phyloP scores from a whole-genome alignment of 2,797 vertebrate species.

The Hypotaenidia philippensis region DNA sequence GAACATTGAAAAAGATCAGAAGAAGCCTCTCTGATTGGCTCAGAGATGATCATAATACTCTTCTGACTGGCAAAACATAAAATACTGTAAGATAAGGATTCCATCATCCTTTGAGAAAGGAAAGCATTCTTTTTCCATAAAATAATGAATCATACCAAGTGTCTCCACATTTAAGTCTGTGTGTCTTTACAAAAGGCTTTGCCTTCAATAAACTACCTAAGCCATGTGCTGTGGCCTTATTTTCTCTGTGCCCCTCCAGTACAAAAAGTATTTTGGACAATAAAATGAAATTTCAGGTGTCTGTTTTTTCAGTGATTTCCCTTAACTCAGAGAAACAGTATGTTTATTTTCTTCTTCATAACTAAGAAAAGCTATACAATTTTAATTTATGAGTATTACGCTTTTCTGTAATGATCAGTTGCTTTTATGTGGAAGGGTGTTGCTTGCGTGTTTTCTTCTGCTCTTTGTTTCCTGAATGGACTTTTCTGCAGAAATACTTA shows the following conservation, averaged over 20 bases:
- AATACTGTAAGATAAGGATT: not conserved
- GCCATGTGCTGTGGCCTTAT: not conserved
- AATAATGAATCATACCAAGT: not conserved
- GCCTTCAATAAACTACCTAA: not conserved
- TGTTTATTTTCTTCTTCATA: not conserved
- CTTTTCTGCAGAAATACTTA: conserved; percentile 12
- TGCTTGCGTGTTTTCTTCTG: not conserved
- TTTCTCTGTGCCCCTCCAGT: not conserved
- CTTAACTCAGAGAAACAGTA: not conserved
- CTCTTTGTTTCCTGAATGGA: not conserved
- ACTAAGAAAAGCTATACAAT: not conserved
- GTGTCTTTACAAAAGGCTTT: not conserved
- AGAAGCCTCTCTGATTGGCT: not conserved
- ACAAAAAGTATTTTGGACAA: not conserved
- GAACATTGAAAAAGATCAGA: not conserved
- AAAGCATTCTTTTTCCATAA: not conserved
- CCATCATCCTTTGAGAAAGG: not conserved
- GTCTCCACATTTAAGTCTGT: not conserved
- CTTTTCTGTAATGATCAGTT: not conserved
- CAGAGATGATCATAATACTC: not conserved
- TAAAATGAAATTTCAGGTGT: not conserved
- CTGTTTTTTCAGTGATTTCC: not conserved
- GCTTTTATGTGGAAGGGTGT: not conserved
- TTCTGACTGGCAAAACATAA: not conserved
- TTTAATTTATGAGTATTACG: not conserved